phyloP scores from a whole-genome alignment of 2,888 invertebrate species.

The Bibio marci region DNA sequence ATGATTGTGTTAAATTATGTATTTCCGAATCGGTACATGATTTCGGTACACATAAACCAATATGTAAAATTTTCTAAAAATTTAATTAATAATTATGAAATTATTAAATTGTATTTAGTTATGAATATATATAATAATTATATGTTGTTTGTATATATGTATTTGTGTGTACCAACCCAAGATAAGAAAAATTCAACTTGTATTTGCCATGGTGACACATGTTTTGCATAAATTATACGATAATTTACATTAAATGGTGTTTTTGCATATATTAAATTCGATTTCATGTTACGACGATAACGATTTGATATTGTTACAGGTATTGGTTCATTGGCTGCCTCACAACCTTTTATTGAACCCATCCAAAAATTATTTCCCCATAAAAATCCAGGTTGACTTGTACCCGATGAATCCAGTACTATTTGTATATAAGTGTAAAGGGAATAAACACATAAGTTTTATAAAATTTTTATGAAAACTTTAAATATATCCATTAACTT shows the following conservation, averaged over 20 bases:
- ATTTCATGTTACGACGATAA: slow-evolving; percentile 25
- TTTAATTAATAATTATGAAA: not conserved
- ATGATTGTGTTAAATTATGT: slow-evolving; percentile 20
- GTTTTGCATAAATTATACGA: slow-evolving; percentile 25
- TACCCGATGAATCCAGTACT: slow-evolving; percentile 40
- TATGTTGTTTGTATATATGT: too few species aligned
- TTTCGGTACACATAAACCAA: slow-evolving; percentile 36
- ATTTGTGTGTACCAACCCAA: slow-evolving; percentile 16
- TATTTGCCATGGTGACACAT: slow-evolving; percentile 29
- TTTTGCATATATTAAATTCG: slow-evolving; percentile 21
- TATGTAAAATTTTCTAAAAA: slow-evolving; percentile 29
- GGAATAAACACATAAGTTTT: too few species aligned
- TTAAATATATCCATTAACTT: too few species aligned
- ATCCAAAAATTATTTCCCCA: slow-evolving; percentile 43
- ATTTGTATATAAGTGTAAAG: too few species aligned
- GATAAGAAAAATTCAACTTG: slow-evolving; percentile 26
- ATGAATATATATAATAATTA: too few species aligned
- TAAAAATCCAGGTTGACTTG: slow-evolving; percentile 34
- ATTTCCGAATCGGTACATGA: slow-evolving; percentile 28
- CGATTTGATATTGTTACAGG: slow-evolving; percentile 24
- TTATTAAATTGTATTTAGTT: too few species aligned
- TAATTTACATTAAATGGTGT: slow-evolving; percentile 29
- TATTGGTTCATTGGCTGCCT: slow-evolving; percentile 25
- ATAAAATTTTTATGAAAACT: too few species aligned
- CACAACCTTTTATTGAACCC: slow-evolving; percentile 34